phyloP scores from a whole-genome alignment of 2,797 vertebrate species.

The Microchirus variegatus region DNA sequence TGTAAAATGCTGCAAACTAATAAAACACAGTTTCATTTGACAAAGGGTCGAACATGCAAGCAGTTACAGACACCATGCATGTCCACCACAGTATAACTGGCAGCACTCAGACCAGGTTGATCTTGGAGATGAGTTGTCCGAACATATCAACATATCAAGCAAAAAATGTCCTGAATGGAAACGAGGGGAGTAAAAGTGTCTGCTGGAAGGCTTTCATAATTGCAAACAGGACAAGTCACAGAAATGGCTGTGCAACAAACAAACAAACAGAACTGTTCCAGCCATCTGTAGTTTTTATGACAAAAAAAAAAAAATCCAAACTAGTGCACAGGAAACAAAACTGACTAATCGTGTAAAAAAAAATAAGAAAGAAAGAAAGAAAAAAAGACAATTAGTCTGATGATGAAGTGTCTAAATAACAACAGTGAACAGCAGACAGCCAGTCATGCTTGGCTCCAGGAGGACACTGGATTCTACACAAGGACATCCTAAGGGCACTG shows the following conservation, averaged over 20 bases:
- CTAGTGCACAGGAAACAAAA: slow-evolving; percentile 12
- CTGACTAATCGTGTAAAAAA: slow-evolving; percentile 2
- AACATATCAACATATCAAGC: no score
- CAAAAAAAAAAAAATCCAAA: slow-evolving; percentile 9
- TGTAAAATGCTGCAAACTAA: no score
- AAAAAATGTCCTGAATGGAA: neutral
- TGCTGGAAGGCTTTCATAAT: neutral
- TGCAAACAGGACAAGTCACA: slow-evolving; percentile 4
- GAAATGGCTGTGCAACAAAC: neutral
- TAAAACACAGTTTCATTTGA: no score
- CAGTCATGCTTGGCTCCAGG: slow-evolving; percentile 48
- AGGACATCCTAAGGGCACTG: slow-evolving; percentile 69
- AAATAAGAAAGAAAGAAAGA: neutral
- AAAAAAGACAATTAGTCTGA: neutral
- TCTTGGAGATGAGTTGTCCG: no score
- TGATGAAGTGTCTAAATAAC: slow-evolving; percentile 59
- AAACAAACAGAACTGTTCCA: neutral
- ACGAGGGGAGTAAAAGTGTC: neutral
- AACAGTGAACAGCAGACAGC: slow-evolving; percentile 37
- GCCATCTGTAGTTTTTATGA: neutral
- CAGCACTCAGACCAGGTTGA: no score
- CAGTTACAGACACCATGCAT: no score
- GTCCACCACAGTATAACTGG: no score
- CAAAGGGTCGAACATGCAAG: no score
- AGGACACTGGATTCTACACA: slow-evolving; percentile 61